phyloP scores from a whole-genome alignment of 2,113 vertebrate species.

The Erpornis zantholeuca region DNA sequence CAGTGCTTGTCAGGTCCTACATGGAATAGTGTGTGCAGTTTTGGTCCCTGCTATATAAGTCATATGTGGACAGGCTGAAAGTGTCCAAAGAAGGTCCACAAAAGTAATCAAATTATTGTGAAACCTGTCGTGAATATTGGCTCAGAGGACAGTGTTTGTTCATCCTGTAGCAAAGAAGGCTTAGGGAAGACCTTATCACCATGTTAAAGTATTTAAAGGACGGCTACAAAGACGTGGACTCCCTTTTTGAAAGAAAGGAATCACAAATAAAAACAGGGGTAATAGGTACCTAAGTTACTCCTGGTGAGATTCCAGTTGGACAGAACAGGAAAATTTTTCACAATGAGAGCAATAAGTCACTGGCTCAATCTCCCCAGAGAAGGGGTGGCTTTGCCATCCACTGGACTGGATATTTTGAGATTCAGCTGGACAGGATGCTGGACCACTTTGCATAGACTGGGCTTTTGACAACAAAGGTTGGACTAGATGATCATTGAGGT shows the following conservation, averaged over 20 bases:
- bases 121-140: neutral
- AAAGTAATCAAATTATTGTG: neutral
- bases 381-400: neutral
- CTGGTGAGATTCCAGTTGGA: neutral
- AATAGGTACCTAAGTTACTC: neutral
- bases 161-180: neutral
- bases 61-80: neutral
- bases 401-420: neutral
- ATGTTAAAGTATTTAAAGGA: neutral
- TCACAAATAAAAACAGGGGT: neutral
- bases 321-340: neutral
- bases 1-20: accelerated
- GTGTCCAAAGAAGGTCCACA: neutral
- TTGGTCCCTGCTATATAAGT: neutral
- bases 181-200: neutral
- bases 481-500: neutral
- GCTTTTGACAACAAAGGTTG: neutral
- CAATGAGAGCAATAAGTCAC: accelerated
- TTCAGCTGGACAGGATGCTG: neutral
- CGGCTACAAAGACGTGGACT: neutral
- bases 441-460: neutral
- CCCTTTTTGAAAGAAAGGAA: neutral
- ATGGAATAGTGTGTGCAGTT: neutral
- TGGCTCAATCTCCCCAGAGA: neutral
- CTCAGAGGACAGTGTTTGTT: neutral